phyloP scores from a whole-genome alignment of 2,888 invertebrate genomes.

The Eilema sororculum region DNA sequence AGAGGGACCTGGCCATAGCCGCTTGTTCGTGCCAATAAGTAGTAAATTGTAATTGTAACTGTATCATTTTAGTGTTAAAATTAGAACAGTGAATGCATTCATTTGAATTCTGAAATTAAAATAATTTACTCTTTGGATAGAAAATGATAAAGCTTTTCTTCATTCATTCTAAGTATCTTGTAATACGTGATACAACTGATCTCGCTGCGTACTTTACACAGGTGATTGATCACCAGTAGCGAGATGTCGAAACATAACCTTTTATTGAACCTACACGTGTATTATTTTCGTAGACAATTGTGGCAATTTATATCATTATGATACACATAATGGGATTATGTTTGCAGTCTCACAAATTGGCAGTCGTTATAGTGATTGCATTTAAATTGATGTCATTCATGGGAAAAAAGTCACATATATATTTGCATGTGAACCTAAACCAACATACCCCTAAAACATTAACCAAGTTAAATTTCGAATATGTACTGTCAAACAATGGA shows the following conservation, averaged over 20 bases:
- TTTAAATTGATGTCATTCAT: conserved; percentile 75
- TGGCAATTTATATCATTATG: conserved; percentile 73
- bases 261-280: conserved; percentile 51
- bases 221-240: conserved; percentile 61
- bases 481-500: conserved; percentile 26
- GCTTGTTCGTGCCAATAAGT: too few species aligned
- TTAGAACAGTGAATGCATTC: not conserved
- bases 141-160: conserved; percentile 8
- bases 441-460: conserved; percentile 16
- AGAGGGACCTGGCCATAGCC: too few species aligned
- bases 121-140: not conserved
- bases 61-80: not conserved
- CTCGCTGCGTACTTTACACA: conserved; percentile 23
- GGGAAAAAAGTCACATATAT: conserved; percentile 28
- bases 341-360: conserved; percentile 63
- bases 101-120: not conserved
- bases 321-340: conserved; percentile 72
- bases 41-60: too few species aligned
- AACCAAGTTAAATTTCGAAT: conserved; percentile 12
- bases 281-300: conserved; percentile 65
- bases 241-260: conserved; percentile 68
- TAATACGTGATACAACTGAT: conserved; percentile 27
- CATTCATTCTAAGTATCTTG: conserved; percentile 26
- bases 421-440: not conserved
- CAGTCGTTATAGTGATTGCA: conserved; percentile 71